Conservation (phyloP, 2,113 vertebrate species). For the Antechinus flavipes region DNA sequence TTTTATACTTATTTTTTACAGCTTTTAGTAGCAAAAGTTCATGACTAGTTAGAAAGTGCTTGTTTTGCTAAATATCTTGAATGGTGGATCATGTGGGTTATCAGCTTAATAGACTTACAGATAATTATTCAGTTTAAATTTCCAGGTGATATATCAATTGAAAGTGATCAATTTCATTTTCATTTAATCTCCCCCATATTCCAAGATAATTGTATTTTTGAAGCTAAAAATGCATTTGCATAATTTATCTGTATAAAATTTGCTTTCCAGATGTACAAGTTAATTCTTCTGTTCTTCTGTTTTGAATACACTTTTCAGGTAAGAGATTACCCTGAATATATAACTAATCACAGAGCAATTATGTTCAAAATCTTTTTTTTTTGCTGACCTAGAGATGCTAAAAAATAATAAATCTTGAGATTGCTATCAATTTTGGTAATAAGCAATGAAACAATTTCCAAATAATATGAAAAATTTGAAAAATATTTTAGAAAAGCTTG, state of each 20-base stretch:
- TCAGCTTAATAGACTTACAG: background rate
- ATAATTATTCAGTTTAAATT: conserved; percentile 13
- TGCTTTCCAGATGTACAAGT: conserved; percentile 80
- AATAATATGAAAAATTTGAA: background rate
- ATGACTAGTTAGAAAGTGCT: conserved; percentile 26
- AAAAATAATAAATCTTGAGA: background rate
- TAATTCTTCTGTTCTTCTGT: conserved; percentile 77
- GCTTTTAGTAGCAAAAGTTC: conserved; percentile 1
- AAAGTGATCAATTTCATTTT: background rate
- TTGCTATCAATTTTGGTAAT: background rate
- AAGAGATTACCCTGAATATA: conserved; percentile 61
- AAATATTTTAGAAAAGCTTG: background rate
- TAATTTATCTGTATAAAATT: conserved; percentile 5
- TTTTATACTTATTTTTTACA: conserved; percentile 41
- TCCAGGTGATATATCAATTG: background rate
- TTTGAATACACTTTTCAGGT: conserved; percentile 82
- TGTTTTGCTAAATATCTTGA: conserved; percentile 31
- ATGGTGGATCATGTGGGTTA: background rate
- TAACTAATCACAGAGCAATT: background rate
- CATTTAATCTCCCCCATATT: background rate
- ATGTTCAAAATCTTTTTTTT: background rate
- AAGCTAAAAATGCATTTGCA: background rate
- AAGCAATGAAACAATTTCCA: background rate
- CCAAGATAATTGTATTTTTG: conserved; percentile 49
- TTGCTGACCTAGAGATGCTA: background rate